Evolutionary conservation across 2,113 vertebrate genomes (phyloP), one percentile per base, ranked within the genome.

Genomic region (Xyliphius kryptos): DNA sequence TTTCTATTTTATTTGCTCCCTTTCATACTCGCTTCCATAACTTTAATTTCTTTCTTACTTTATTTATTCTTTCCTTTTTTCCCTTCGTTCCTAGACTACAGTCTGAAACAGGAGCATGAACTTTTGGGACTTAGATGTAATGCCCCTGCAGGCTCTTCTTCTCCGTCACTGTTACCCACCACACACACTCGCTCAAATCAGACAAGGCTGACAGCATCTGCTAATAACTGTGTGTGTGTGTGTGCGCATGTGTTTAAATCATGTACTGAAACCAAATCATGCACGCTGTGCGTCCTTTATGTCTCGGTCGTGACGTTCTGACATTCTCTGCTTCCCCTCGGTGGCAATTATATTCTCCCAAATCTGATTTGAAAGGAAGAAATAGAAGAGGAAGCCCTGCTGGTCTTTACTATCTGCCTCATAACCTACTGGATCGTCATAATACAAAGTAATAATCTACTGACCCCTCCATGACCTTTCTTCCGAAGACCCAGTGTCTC

Each of bases 321-420:
- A n/a, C 21, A 15, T 50, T 54, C 50, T 41, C 3, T 20, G 9
- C 15, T 44, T 53, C 38, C 49, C 54, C 21, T 54, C 20, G 7
- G 41, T 2, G 41, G 43, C 51, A 67, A 68, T 63, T 60, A 63
- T 50, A 63, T 44, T 16, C 2, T 14, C 49, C 62, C 40, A 55
- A 68, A 63, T 68, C 56, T 36, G 44, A 63, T 54, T 55, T 49
- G 43, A 63, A 12, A 17, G 61, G 38, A 64, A 64, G 56, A 38
- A n/a, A n/a, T n/a, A 3, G 20, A 57, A n/a, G 44, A 51, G 32
- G 9, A n/a, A n/a, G n/a, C n/a, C 46, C n/a, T 22, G 22, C 37
- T 49, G 58, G 52, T 61, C 50, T 44, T 54, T 22, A 53, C 13
- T 21, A n/a, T 21, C 20, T 37, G 63, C 52, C 60, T 15, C 21